A percentile compares a stretch with the other conserved stretches of the same genome.
These are phyloP conservation scores for Archaeoteleia sp. DNA, from an alignment of 2,888 invertebrate species.

Conservation along the genomic window DNA sequence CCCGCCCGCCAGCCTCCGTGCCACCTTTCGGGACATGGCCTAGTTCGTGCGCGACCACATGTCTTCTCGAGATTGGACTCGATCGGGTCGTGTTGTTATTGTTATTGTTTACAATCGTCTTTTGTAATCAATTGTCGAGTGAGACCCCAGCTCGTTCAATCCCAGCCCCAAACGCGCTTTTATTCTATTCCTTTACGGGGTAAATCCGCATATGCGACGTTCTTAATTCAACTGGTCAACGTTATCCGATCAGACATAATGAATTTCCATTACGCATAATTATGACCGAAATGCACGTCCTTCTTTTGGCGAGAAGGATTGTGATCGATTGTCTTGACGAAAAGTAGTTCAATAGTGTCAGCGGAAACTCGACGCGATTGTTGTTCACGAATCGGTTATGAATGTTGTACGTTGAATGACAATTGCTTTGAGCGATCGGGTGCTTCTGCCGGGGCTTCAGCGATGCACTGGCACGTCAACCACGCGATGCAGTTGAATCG, in stretches of 20 bases:
- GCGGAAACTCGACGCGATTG: neutral
- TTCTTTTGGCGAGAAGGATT: neutral
- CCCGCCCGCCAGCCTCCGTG: slow-evolving; percentile 19
- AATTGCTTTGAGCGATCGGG: neutral
- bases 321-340: neutral
- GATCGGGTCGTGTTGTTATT: slow-evolving; percentile 11
- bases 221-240: neutral
- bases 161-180: too few relatives aligned
- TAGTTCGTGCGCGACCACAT: slow-evolving; percentile 50
- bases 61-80: slow-evolving; percentile 23
- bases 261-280: too few relatives aligned
- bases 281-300: too few relatives aligned
- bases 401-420: neutral
- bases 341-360: neutral
- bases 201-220: neutral
- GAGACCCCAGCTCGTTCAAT: too few relatives aligned
- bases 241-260: too few relatives aligned
- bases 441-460: neutral
- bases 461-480: slow-evolving; percentile 7
- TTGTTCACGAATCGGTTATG: too few relatives aligned
- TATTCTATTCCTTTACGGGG: too few relatives aligned
- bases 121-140: too few relatives aligned
- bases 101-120: slow-evolving; percentile 26
- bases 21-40: slow-evolving; percentile 42
- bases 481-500: slow-evolving; percentile 55